Base-by-base conservation (phyloP, 2,113 vertebrate genomes). In the Todiramphus saurophagus region DNA sequence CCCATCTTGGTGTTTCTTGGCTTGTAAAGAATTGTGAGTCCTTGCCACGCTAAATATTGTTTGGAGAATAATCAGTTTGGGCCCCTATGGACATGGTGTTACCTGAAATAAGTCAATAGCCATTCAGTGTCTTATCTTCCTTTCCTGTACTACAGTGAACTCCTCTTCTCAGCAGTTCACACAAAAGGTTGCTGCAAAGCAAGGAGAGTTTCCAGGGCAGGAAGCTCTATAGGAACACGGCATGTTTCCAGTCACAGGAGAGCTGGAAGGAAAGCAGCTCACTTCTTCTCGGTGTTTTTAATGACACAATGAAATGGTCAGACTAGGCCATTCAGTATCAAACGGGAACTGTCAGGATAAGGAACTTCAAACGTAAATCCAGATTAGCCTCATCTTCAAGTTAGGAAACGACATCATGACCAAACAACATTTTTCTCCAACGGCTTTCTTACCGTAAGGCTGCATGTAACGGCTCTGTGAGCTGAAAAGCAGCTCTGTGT, bases 1-100 rank as follows among this genome's bases (percentile, higher is more conserved):
- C 50, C 62, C 58, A 28, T 79, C 24, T 31, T 50, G 19, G 55
- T 77, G 50, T 43, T 88, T 93, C 63, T 96, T 93, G 93, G 75
- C 85, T 77, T 83, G 75, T 43, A 63, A 96, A 80, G n/a, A 58
- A 66, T 13, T 72, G 51, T 7, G n/a, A 14, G 20, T 43, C 77
- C 66, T 94, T 90, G 84, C 72, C 56, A 59, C 55, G 31, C 33
- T 70, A 74, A 93, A 37, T 64, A 60, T 17, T n/a, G 7, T 68
- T 37, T 80, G 72, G 50, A 85, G 59, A 33, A 73, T 37, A 83
- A 87, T 63, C 74, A 33, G 24, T 60, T 44, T 90, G 63, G 63
- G 50, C 55, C 18, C 21, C 64, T 46, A 2, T 7, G 35, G 66
- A 64, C 17, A 15, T 31, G 0, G 0, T 35, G n/a, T 74, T 68